A percentile compares a stretch with the other conserved stretches of the same genome.
phyloP scores from a whole-genome alignment of 2,888 invertebrate genomes.

The Drosophila demipolita region DNA sequence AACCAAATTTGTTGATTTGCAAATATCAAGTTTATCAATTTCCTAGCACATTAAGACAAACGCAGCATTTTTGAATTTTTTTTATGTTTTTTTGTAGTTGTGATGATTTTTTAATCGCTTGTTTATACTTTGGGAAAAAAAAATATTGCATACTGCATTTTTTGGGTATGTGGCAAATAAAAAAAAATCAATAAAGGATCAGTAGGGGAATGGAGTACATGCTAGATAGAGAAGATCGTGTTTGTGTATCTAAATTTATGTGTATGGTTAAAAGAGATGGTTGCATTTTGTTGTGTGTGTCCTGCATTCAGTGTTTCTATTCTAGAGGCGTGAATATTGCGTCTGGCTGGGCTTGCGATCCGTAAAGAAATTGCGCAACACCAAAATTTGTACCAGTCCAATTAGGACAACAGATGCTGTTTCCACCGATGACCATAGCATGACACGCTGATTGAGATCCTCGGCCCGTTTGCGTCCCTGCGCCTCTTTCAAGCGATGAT shows the following conservation, averaged over 20 bases:
- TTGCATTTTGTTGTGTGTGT: conserved; percentile 11
- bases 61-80: conserved; percentile 13
- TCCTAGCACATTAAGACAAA: not conserved
- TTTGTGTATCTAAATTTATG: conserved; percentile 6
- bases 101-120: conserved; percentile 12
- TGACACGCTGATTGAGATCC: conserved; percentile 96
- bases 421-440: conserved; percentile 97
- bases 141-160: conserved; percentile 13
- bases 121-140: conserved; percentile 16
- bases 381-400: conserved; percentile 95
- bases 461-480: conserved; percentile 97
- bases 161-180: not conserved
- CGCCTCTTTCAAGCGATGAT: conserved; percentile 97
- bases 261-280: conserved; percentile 33
- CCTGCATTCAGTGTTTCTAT: not conserved
- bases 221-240: conserved; percentile 17
- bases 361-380: conserved; percentile 96
- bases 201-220: conserved; percentile 22
- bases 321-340: conserved; percentile 81
- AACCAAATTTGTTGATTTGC: too few relatives aligned
- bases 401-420: conserved; percentile 93
- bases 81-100: not conserved
- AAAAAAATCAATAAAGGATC: conserved; percentile 13
- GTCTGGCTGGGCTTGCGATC: conserved; percentile 88
- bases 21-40: too few relatives aligned